phyloP scores from a whole-genome alignment of 2,888 invertebrate species.

The Platycheirus albimanus region DNA sequence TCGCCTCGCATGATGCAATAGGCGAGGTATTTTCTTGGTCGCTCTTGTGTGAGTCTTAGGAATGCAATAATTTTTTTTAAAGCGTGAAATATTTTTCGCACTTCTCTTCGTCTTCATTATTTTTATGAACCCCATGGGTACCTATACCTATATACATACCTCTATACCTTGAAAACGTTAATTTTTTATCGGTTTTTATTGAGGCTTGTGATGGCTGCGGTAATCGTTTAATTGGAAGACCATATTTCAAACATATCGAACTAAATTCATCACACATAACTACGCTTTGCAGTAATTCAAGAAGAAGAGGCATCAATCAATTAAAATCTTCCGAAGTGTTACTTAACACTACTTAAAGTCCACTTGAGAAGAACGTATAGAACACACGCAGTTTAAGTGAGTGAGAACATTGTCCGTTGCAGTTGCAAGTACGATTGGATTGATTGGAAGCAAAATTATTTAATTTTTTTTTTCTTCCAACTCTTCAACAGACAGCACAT shows the following conservation, averaged over 20 bases:
- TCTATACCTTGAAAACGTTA: background rate
- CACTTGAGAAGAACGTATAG: conserved; percentile 22
- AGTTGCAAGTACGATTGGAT: too few relatives aligned
- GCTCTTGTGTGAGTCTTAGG: background rate
- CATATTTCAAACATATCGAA: conserved; percentile 23
- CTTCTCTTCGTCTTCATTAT: background rate
- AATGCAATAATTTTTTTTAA: conserved; percentile 13
- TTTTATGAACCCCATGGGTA: background rate
- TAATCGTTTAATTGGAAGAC: conserved; percentile 23
- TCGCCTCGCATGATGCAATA: conserved; percentile 6
- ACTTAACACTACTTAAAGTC: conserved; percentile 57
- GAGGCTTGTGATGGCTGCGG: background rate
- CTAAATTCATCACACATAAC: background rate
- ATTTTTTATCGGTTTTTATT: conserved; percentile 3
- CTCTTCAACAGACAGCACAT: background rate
- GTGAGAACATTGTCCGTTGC: conserved; percentile 5
- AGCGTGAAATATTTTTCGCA: conserved; percentile 30
- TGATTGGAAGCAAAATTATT: too few relatives aligned
- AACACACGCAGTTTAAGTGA: conserved; percentile 44
- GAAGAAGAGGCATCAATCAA: conserved; percentile 54
- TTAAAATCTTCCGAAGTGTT: conserved; percentile 51
- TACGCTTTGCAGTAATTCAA: conserved; percentile 23
- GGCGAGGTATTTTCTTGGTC: conserved; percentile 6
- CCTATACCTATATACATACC: too few relatives aligned
- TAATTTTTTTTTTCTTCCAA: too few relatives aligned